Conservation (phyloP, 2,113 vertebrate genomes). For the Grantiella picta region DNA sequence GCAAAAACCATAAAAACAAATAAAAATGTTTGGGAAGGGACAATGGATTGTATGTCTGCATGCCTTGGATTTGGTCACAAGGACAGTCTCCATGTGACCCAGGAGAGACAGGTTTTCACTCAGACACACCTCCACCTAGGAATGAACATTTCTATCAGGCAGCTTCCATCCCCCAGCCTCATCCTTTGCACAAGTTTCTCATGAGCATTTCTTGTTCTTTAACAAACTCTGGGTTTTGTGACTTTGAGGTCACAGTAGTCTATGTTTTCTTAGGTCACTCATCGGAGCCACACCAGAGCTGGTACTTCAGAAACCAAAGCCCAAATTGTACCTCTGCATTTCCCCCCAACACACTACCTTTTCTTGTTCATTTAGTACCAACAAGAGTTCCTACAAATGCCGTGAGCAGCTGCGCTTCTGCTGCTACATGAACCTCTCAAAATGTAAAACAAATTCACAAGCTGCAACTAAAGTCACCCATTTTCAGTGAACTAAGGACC, state of each 20-base stretch:
- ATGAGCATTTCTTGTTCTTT: rapidly evolving
- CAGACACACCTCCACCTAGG: background rate
- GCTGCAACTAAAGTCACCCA: background rate
- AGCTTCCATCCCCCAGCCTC: background rate
- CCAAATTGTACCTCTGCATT: background rate
- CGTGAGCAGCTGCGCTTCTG: background rate
- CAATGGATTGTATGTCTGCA: background rate
- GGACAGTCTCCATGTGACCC: background rate
- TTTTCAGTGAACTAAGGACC: background rate
- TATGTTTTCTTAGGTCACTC: background rate
- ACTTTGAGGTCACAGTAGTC: background rate
- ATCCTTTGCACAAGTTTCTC: background rate
- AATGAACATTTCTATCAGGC: background rate
- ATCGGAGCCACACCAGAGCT: background rate
- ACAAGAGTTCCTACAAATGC: background rate
- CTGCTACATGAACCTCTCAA: background rate
- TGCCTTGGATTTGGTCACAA: background rate
- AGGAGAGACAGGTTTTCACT: background rate
- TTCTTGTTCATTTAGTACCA: background rate
- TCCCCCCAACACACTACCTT: background rate
- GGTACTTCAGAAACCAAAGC: background rate
- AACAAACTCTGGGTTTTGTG: background rate
- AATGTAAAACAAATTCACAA: background rate
- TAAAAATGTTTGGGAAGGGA: background rate
- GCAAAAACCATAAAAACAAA: background rate